Base-by-base conservation (phyloP, 30 jellyfish, hydroid and myxozoan species). In the Sanderia malayensis region DNA sequence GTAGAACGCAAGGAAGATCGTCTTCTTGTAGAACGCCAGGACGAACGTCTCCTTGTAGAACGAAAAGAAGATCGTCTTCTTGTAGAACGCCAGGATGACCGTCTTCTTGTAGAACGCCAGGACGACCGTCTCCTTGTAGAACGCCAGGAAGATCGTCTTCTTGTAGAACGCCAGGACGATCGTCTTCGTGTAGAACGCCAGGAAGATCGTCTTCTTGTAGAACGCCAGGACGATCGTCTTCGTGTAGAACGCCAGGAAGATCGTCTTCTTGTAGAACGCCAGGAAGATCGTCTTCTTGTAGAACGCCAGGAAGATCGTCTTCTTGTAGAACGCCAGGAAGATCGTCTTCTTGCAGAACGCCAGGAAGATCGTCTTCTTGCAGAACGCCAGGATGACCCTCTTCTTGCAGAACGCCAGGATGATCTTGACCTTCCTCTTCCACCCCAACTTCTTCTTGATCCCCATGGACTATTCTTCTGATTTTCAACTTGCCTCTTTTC, bases 61-160 rank as follows among this genome's bases (percentile, higher is more conserved):
- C 71, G 15, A 30, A 21, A 58, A 7, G 71, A 58, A 2, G 37
- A n/a, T 11, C 71, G 29, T 58, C 70, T 58, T 58, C 70, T 58
- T 2, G 70, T 58, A 4, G 70, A 58, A 18, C 45, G 2, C 45
- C 27, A 0, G 9, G 70, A 41, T 15, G 55, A 8, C 11, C 55
- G 55, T 41, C 55, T 8, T 41, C 55, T 41, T 6, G 55, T 15
- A 41, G 31, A 58, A 15, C 46, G 3, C 71, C 71, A 58, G 2
- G 71, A 58, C 18, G 37, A 25, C 13, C 71, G 31, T 2, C 71
- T 18, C 31, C 71, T 58, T 4, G 37, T 17, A 19, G 44, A 25
- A n/a, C 70, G 21, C 71, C 71, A 58, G 17, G 71, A 58, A 11
- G 37, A 25, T 2, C 71, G 11, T 58, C 71, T 58, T 2, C 71